Percentiles rank a stretch among this genome's conserved stretches.
phyloP scores from a whole-genome alignment of 2,797 vertebrate species.

The Melanotaenia nigrans region DNA sequence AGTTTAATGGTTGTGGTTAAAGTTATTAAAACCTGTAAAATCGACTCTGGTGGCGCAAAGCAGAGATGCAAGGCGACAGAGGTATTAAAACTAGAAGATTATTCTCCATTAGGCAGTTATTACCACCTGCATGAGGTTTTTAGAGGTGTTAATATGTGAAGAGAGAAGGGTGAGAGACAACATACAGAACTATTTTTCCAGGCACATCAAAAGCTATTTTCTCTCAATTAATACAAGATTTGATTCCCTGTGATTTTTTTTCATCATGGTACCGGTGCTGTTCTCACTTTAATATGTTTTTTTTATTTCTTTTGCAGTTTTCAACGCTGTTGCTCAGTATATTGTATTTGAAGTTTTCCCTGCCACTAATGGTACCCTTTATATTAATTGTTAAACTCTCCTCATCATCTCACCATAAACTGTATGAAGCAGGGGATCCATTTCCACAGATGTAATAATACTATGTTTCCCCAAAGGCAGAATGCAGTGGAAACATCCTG shows the following conservation, averaged over 20 bases:
- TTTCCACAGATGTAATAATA: constrained; percentile 54
- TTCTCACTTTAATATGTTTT: constrained; percentile 33
- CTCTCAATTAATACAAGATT: constrained; percentile 58
- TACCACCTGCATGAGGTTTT: constrained; percentile 69
- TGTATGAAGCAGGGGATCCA: constrained; percentile 51
- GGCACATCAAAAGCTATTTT: constrained; percentile 58
- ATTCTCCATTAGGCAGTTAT: constrained; percentile 77
- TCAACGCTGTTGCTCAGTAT: constrained; percentile 44
- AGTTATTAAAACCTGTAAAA: constrained; percentile 45
- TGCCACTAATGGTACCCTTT: constrained; percentile 15
- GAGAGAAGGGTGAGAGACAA: constrained; percentile 24
- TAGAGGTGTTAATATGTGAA: constrained; percentile 68
- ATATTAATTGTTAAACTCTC: constrained; percentile 53
- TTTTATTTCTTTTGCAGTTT: constrained; percentile 34
- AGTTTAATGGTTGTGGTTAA: constrained; percentile 38
- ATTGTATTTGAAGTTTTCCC: constrained; percentile 57
- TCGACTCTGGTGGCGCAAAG: constrained; percentile 24
- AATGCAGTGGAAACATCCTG: constrained; percentile 30
- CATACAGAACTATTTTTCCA: constrained; percentile 46
- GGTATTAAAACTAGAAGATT: constrained; percentile 54
- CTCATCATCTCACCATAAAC: constrained; percentile 46
- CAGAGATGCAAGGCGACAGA: constrained; percentile 7
- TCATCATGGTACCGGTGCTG: constrained; percentile 31
- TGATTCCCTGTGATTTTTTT: constrained; percentile 52
- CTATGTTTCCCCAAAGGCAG: constrained; percentile 37